These are phyloP conservation scores for Cacatua alba DNA, from an alignment of 2,113 vertebrate genomes.

Conservation along the genomic window DNA sequence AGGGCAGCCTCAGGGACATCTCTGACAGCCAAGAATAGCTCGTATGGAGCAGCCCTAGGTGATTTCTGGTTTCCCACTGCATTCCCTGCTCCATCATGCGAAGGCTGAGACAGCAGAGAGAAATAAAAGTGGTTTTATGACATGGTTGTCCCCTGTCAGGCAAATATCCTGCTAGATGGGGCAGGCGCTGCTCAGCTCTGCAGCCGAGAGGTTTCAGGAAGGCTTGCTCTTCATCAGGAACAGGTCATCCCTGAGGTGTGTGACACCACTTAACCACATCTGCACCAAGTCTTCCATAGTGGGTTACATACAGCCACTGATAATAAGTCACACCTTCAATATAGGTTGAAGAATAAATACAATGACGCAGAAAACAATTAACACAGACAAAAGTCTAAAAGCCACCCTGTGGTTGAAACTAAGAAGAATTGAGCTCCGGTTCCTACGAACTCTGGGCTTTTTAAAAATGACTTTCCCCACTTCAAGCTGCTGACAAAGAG, in stretches of 20 bases:
- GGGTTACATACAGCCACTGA: not conserved
- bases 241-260: not conserved
- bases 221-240: accelerated
- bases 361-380: not conserved
- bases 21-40: slow-evolving; percentile 42
- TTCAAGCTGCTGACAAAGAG: not conserved
- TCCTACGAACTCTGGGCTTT: accelerated
- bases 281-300: not conserved
- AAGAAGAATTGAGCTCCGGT: not conserved
- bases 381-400: not conserved
- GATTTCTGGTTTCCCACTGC: slow-evolving; percentile 21
- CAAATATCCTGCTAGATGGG: not conserved
- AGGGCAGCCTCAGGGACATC: not conserved
- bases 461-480: not conserved
- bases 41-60: not conserved
- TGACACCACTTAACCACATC: accelerated
- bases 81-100: not conserved
- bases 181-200: accelerated
- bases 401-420: not conserved
- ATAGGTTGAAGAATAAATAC: accelerated
- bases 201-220: not conserved
- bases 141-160: not conserved
- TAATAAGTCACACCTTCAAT: not conserved
- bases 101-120: not conserved
- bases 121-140: not conserved